phyloP scores from a whole-genome alignment of 2,113 vertebrate genomes.

The Perca schrenkii region DNA sequence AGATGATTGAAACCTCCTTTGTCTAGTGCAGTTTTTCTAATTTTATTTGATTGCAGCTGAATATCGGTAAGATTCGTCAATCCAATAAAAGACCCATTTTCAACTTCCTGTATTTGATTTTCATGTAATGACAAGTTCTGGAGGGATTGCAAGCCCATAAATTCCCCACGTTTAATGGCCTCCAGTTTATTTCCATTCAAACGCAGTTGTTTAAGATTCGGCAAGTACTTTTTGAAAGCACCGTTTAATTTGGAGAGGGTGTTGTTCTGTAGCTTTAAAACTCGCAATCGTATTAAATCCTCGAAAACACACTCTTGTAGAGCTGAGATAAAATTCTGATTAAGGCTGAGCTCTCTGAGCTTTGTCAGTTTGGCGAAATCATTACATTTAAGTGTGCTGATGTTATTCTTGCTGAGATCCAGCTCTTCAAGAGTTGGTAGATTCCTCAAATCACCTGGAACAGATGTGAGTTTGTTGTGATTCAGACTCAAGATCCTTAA shows the following conservation, averaged over 20 bases:
- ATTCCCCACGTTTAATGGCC: background rate
- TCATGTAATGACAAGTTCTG: conserved; percentile 62
- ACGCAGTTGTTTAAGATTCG: conserved; percentile 63
- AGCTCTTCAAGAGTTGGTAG: conserved; percentile 65
- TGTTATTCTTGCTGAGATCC: conserved; percentile 78
- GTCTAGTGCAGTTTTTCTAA: background rate
- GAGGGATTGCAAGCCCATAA: conserved; percentile 65
- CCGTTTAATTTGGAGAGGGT: conserved; percentile 47
- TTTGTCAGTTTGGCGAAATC: conserved; percentile 74
- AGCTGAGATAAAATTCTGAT: conserved; percentile 65
- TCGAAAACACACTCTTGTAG: conserved; percentile 72
- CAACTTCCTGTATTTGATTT: conserved; percentile 69
- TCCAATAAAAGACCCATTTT: conserved; percentile 63
- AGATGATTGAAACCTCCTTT: conserved; percentile 63
- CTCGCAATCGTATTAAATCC: conserved; percentile 62
- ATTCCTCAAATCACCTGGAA: conserved; percentile 58
- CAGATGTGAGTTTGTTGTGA: conserved; percentile 56
- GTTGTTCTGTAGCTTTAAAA: conserved; percentile 73
- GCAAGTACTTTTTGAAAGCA: conserved; percentile 68
- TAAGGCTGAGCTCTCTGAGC: conserved; percentile 69
- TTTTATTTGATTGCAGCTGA: conserved; percentile 60
- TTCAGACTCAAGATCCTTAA: conserved; percentile 63
- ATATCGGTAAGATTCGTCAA: conserved; percentile 64
- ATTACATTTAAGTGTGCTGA: conserved; percentile 53
- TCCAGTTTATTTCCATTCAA: conserved; percentile 74